A percentile compares a stretch with the other conserved stretches of the same genome.
phyloP scores from a whole-genome alignment of 2,888 invertebrate species.

The Cheilosia impressa region DNA sequence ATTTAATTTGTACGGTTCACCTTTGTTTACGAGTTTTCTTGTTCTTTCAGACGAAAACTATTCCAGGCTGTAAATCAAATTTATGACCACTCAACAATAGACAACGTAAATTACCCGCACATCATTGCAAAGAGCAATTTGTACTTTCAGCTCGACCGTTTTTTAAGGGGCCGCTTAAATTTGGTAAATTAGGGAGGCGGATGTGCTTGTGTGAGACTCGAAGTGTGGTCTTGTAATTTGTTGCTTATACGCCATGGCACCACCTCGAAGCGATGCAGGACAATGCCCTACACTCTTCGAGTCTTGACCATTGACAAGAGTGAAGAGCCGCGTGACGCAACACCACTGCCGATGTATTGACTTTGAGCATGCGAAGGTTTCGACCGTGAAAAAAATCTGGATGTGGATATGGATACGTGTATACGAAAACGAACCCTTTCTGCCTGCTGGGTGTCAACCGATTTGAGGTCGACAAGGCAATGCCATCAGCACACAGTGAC shows the following conservation, averaged over 20 bases:
- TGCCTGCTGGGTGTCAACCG: slow-evolving; percentile 15
- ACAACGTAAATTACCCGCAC: slow-evolving; percentile 52
- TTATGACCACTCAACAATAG: slow-evolving; percentile 29
- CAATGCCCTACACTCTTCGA: slow-evolving; percentile 40
- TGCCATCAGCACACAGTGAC: slow-evolving; percentile 43
- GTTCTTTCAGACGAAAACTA: too few relatives aligned
- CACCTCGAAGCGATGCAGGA: slow-evolving; percentile 31
- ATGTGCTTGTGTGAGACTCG: too few relatives aligned
- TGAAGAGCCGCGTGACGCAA: slow-evolving; percentile 52
- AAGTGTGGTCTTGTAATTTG: not conserved
- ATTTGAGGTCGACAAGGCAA: slow-evolving; percentile 14
- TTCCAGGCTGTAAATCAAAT: slow-evolving; percentile 14
- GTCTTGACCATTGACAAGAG: slow-evolving; percentile 63
- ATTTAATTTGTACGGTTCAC: too few relatives aligned
- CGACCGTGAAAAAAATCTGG: slow-evolving; percentile 62
- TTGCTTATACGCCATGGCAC: slow-evolving; percentile 3
- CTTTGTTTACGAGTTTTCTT: too few relatives aligned
- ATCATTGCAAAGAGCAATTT: slow-evolving; percentile 43
- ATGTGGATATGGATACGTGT: not conserved
- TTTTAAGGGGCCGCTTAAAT: not conserved
- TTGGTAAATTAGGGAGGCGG: too few relatives aligned
- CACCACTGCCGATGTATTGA: slow-evolving; percentile 54
- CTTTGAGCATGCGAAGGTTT: slow-evolving; percentile 58
- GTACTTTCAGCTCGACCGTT: slow-evolving; percentile 21
- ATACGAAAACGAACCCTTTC: slow-evolving; percentile 27